Evolutionary conservation across 2,888 invertebrate species (phyloP).

Genomic region (Cryptocheilus praepositus): DNA sequence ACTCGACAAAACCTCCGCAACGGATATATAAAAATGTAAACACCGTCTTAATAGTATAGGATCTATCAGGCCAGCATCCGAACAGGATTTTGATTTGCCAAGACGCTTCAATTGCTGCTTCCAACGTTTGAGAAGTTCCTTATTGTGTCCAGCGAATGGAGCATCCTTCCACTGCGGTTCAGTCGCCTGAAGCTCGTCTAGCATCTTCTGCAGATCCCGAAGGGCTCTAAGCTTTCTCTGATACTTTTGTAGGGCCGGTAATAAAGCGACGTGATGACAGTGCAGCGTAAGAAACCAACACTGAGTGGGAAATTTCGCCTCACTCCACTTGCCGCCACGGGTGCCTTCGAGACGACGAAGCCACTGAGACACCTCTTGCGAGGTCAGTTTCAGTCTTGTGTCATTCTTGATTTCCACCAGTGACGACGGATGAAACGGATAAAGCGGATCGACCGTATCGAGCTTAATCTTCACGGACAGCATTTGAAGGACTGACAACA

Average conservation of each 20-base stretch:
- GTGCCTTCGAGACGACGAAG: constrained; percentile 80
- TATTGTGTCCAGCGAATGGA: constrained; percentile 86
- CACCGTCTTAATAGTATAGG: constrained; percentile 87
- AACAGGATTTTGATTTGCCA: constrained; percentile 90
- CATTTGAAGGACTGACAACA: constrained; percentile 92
- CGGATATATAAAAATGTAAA: constrained; percentile 90
- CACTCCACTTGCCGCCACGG: constrained; percentile 79
- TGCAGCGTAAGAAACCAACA: constrained; percentile 98
- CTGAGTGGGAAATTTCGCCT: constrained; percentile 94
- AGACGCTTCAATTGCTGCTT: constrained; percentile 87
- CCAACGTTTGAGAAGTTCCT: constrained; percentile 90
- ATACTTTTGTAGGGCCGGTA: constrained; percentile 92
- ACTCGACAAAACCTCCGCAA: constrained; percentile 85
- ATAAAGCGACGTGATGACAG: constrained; percentile 93
- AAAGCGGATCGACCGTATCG: constrained; percentile 91
- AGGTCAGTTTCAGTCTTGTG: constrained; percentile 88
- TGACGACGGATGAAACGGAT: constrained; percentile 89
- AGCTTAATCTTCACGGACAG: constrained; percentile 92
- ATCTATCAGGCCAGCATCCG: constrained; percentile 93
- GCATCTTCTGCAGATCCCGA: constrained; percentile 90
- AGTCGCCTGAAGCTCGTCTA: constrained; percentile 88
- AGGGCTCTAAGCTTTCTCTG: constrained; percentile 85
- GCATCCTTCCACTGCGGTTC: constrained; percentile 89
- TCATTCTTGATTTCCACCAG: constrained; percentile 85
- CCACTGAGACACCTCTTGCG: constrained; percentile 89